Evolutionary conservation across 92 coral and sea anemone genomes (phyloP), one percentile per base, ranked within the genome.

Genomic region (Zoanthus sociatus): DNA sequence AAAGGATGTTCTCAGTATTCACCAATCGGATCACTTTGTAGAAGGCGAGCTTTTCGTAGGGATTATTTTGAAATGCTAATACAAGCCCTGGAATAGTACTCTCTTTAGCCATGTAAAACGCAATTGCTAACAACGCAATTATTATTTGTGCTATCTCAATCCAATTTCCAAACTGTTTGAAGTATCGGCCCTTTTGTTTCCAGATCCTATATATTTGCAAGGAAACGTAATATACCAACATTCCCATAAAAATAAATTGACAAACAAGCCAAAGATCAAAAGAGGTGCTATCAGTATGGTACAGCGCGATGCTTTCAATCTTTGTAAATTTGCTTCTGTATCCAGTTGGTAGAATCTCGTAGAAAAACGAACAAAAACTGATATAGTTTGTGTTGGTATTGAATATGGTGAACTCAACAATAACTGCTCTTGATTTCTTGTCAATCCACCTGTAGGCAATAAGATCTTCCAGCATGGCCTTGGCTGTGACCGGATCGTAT

Each of bases 381-480:
- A 79, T 64, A 32, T 64, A 79, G 18, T 79, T 79, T 32, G 84
- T 63, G 73, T 79, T 79, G 60, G 30, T 21, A 26, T 73, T 83
- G 82, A 83, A 83, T 18, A 83, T n/a, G 15, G 81, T 26, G 44
- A 83, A 83, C 31, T 83, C 87, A 10, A 83, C 67, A 17, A 83
- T 20, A 0, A 83, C 32, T 21, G 87, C 87, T 71, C 87, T 71
- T 3, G 87, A 70, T 42, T 83, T 51, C 15, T 47, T 78, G 32
- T 83, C 87, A 73, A 83, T 58, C 87, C 87, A 83, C 51, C 12
- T 30, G 18, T 83, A 51, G 9, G 51, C 53, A 17, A 71, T 14
- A 3, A 83, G 79, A 58, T 71, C 54, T 5, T 33, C 18, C 14
- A 83, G 17, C 33, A 16, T 20, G 7, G 9, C 10, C 1, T 45